Base-by-base conservation (phyloP, 2,113 vertebrate species). In the human region DNA sequence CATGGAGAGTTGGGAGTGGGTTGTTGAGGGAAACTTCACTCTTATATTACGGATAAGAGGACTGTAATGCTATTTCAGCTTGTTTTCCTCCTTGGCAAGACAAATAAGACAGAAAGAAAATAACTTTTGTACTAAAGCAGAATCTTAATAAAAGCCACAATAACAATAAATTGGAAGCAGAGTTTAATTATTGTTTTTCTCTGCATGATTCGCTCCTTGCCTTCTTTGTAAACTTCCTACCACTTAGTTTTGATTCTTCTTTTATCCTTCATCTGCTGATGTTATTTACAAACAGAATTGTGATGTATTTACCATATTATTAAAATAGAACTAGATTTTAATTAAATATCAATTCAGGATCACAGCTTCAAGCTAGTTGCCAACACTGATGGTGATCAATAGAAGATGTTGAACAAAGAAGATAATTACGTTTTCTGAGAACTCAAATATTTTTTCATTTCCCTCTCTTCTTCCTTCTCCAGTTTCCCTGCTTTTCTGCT, bases 301-400 rank as follows among this genome's bases (percentile, higher is more conserved):
- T 97, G 98, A 97, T 98, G 94, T 98, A 98, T 98, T 99, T 99
- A 97, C 98, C 95, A 93, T 98, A 98, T 98, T 99, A 98, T 99
- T 98, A 98, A 97, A 98, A 98, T 98, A 98, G 98, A 98, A 98
- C 97, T 98, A 97, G 59, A 94, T 98, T 99, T 99, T 98, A 99
- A 99, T 99, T 98, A 99, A 98, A 98, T 99, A 98, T 97, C 98
- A 98, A 97, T 98, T 98, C 97, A 97, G 93, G 86, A 98, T 98
- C 98, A 98, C 96, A 98, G 83, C 95, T 98, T 98, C 95, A 97
- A 98, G 96, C 73, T 97, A 97, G 98, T 98, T 98, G 98, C 97
- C 98, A 98, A 66, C 89, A 96, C 88, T 97, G 96, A 98, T 98
- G 98, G 79, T 98, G 97, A 98, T 99, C 98, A 98, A 98, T 98